Evolutionary conservation across 2,888 invertebrate genomes (phyloP).

Genomic region (Apodemia duryi): DNA sequence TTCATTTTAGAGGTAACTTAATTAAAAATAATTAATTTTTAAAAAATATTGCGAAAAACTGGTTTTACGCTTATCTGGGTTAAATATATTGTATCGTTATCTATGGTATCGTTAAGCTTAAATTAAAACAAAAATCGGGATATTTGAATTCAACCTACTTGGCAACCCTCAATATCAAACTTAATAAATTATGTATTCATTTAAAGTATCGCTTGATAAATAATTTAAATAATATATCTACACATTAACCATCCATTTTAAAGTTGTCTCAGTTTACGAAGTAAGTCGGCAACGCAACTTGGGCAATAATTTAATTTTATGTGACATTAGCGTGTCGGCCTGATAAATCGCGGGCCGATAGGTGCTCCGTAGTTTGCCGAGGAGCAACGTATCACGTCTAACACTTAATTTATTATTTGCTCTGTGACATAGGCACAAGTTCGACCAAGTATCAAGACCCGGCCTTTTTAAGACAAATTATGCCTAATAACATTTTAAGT

Average conservation of each 20-base stretch:
- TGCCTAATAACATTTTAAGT: background rate
- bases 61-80: too few relatives aligned
- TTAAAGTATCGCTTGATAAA: slow-evolving; percentile 6
- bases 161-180: background rate
- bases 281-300: slow-evolving; percentile 34
- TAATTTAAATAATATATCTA: slow-evolving; percentile 14
- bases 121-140: background rate
- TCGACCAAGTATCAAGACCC: background rate
- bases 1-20: too few relatives aligned
- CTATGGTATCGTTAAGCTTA: background rate
- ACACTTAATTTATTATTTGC: slow-evolving; percentile 21
- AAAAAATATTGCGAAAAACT: too few relatives aligned
- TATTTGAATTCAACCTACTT: background rate
- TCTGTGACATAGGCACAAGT: slow-evolving; percentile 5
- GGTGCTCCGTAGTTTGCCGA: slow-evolving; percentile 22
- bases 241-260: slow-evolving; percentile 20
- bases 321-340: slow-evolving; percentile 39
- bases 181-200: background rate
- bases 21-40: too few relatives aligned
- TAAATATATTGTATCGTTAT: background rate
- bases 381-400: slow-evolving; percentile 16
- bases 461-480: background rate
- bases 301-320: slow-evolving; percentile 54
- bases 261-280: slow-evolving; percentile 23
- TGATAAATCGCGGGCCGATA: slow-evolving; percentile 24